Conservation (phyloP, 2,888 invertebrate species). For the Arctia plantaginis region DNA sequence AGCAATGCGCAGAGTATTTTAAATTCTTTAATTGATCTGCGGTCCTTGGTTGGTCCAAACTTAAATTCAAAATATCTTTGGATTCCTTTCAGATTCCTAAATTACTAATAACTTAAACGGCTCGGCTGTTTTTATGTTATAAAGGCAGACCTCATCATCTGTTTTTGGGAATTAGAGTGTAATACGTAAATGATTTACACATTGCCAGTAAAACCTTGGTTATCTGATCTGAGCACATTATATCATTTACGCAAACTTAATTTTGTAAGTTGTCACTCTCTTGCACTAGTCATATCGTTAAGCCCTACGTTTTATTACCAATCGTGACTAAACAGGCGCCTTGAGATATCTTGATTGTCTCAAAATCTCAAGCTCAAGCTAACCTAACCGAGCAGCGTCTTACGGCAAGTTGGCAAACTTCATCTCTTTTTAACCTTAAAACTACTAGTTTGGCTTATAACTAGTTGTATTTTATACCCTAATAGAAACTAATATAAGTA, state of each 20-base stretch:
- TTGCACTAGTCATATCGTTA: conserved; percentile 47
- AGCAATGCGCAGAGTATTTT: too few relatives aligned
- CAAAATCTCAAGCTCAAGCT: conserved; percentile 43
- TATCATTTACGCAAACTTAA: conserved; percentile 19
- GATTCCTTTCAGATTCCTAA: too few relatives aligned
- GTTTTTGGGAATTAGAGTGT: not conserved
- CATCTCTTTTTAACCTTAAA: not conserved
- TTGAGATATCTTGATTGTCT: too few relatives aligned
- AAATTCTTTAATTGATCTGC: too few relatives aligned
- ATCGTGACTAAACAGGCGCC: conserved; percentile 39
- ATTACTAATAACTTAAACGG: too few relatives aligned
- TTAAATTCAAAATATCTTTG: too few relatives aligned
- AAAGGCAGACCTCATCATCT: not conserved
- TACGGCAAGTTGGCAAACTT: not conserved
- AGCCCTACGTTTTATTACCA: conserved; percentile 33
- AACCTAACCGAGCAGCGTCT: conserved; percentile 27
- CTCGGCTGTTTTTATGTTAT: not conserved
- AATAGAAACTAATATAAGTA: too few relatives aligned
- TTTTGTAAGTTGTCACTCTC: conserved; percentile 39
- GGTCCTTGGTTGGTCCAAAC: too few relatives aligned
- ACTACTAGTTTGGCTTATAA: not conserved
- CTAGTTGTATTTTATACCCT: too few relatives aligned
- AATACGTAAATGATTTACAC: not conserved
- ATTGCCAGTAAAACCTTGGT: conserved; percentile 2
- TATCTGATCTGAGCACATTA: conserved; percentile 5